Percentiles rank a stretch among this genome's conserved stretches.
phyloP scores from a whole-genome alignment of 2,113 vertebrate species.

The Tragelaphus buxtoni region DNA sequence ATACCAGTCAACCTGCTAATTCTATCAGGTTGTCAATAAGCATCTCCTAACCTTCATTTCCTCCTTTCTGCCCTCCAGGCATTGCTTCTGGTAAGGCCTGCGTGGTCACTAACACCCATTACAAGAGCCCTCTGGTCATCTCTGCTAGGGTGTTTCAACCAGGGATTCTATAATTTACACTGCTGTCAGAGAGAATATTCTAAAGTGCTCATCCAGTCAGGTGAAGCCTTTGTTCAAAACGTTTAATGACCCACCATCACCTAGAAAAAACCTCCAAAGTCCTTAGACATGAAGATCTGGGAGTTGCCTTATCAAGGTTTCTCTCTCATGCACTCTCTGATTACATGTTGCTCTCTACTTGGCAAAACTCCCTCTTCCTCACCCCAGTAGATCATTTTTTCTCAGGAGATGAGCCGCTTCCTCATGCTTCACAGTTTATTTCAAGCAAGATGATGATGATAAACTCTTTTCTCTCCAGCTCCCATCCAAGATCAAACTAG shows the following conservation, averaged over 20 bases:
- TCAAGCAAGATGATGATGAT: neutral
- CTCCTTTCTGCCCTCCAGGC: neutral
- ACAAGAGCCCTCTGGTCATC: neutral
- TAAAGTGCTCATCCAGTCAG: neutral
- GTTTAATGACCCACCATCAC: neutral
- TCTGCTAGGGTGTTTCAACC: neutral
- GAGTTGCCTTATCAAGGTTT: neutral
- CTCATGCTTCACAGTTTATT: neutral
- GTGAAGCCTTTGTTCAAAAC: neutral
- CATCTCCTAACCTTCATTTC: neutral
- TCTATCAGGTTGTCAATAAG: neutral
- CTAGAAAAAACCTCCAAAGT: neutral
- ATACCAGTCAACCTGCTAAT: neutral
- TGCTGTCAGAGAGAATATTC: neutral
- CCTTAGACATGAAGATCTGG: neutral
- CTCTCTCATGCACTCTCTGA: neutral
- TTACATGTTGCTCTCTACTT: neutral
- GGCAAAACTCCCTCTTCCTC: rapidly evolving
- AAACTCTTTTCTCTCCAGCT: neutral
- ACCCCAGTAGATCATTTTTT: too few relatives aligned
- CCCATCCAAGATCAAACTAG: neutral
- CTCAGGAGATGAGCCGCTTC: neutral
- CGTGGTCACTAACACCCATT: neutral
- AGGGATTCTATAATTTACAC: neutral
- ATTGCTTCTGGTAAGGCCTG: neutral